Base-by-base conservation (phyloP, 1,140 invertebrate species). In the Xylocopa sonorina region DNA sequence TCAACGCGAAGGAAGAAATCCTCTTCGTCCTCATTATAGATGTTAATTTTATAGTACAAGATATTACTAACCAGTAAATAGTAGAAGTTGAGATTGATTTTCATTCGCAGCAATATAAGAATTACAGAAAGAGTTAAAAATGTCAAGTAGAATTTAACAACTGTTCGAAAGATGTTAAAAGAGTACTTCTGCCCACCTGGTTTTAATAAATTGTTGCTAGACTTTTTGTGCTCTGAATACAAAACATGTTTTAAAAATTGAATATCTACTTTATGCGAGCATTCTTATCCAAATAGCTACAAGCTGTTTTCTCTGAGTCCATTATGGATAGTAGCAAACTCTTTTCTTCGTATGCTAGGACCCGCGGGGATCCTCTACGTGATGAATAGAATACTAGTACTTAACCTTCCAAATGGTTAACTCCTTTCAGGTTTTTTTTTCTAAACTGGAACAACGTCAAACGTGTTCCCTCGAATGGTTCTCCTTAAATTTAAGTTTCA, bases 381-480 rank as follows among this genome's bases (percentile, higher is more conserved):
- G 2, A 48, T 10, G 63, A n/a, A 29, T 32, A 66, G n/a, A 38
- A 66, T 34, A 43, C 41, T 34, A n/a, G 43, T 48, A 48, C 27
- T 66, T 66, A 66, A 66, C 43, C 27, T 14, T 32, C 34, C 43
- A 4, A 27, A 66, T 14, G 43, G 43, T n/a, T 66, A 48, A 66
- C 27, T 66, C 63, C 32, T 48, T 29, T 32, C 63, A 14, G 12
- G 27, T 27, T 16, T 14, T 48, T 29, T 48, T 24, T 53, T 24
- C n/a, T n/a, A 46, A 64, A 24, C 18, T 1, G 57, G 32, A 34
- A n/a, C 32, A n/a, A 3, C 27, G 32, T 2, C 12, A 29, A 5
- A 46, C 7, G 9, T 34, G 3, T 60, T n/a, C 1, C 5, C 4
- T n/a, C 14, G 32, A 60, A 38, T 24, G 27, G 43, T 27, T 43